Conservation (phyloP, 2,888 invertebrate genomes). For the Apodemia zela region DNA sequence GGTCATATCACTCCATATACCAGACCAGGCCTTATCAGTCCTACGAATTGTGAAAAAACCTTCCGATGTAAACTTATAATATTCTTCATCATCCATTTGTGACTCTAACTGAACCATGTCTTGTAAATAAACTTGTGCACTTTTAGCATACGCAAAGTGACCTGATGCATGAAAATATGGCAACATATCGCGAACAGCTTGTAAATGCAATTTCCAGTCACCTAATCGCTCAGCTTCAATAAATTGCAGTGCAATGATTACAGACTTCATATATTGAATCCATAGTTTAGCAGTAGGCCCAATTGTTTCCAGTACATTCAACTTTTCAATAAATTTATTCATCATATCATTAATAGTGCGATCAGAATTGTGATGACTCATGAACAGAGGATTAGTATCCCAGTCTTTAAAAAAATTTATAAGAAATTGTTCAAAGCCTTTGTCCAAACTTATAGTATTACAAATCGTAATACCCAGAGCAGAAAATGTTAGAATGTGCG, state of each 20-base stretch:
- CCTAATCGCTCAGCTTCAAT: background rate
- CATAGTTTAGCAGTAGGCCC: slow-evolving; percentile 1
- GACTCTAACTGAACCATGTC: background rate
- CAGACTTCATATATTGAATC: slow-evolving; percentile 1
- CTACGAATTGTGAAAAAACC: slow-evolving; percentile 3
- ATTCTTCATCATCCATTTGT: background rate
- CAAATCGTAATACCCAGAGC: background rate
- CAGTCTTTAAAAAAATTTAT: background rate
- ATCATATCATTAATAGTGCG: slow-evolving; percentile 1
- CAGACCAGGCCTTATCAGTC: too few relatives aligned
- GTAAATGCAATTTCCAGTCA: slow-evolving; percentile 1
- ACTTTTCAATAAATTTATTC: slow-evolving; percentile 1
- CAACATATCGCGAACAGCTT: slow-evolving; percentile 1
- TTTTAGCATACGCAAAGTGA: slow-evolving; percentile 1
- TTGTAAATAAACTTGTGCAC: slow-evolving; percentile 1
- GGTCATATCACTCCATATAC: too few relatives aligned
- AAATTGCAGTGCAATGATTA: background rate
- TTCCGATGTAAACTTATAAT: background rate
- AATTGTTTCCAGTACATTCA: slow-evolving; percentile 1
- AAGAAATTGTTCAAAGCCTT: background rate
- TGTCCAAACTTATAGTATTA: background rate
- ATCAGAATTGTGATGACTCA: background rate
- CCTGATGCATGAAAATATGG: slow-evolving; percentile 1
- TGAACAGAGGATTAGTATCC: too few relatives aligned
- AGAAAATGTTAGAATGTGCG: background rate